Evolutionary conservation across 37 sponge, comb jelly and placozoan species (phyloP), one percentile per base, ranked within the genome.

Genomic region (Ephydatia muelleri): DNA sequence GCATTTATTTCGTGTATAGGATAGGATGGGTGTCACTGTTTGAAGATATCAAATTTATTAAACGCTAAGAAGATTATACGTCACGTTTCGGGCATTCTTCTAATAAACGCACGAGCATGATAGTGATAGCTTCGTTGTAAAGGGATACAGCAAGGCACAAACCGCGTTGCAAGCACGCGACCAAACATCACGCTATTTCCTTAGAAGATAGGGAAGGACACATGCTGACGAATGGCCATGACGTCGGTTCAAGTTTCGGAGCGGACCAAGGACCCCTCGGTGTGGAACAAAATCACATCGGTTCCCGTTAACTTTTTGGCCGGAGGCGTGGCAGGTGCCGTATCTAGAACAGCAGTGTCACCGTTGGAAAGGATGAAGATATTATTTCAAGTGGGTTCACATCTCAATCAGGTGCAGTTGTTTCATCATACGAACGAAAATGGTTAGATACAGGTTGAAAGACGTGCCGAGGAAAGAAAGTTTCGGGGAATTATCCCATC

Each of bases 341-440:
- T 92, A 35, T 92, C 93, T 2, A 65, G 93, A 25, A 92, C 93
- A 21, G 32, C 75, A 81, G 93, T 92, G 36, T 92, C 93, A 6
- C 93, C 93, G 28, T 71, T 92, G 27, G 93, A 92, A 73, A 80
- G 93, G 68, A 34, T 88, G 68, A 92, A 92, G 67, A 92, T 92
- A 34, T 83, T 92, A 23, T 88, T 68, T 34, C 93, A 92, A 80
- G 86, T 92, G 19, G 57, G 57, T 14, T 57, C 16, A 57, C 0
- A 11, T 57, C 12, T 13, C n/a, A 57, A 11, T 21, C 9, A 57
- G 57, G 19, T 19, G 16, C 6, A 14, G 1, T 5, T 57, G 6
- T 57, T 57, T 57, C 16, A 13, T 14, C 1, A 1, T 57, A 19
- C 1, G 16, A 14, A 57, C 12, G 19, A 57, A 57, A 4, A 57